These are phyloP conservation scores for Venustaconcha ellipsiformis DNA, from an alignment of 1,140 invertebrate species.

Conservation along the genomic window DNA sequence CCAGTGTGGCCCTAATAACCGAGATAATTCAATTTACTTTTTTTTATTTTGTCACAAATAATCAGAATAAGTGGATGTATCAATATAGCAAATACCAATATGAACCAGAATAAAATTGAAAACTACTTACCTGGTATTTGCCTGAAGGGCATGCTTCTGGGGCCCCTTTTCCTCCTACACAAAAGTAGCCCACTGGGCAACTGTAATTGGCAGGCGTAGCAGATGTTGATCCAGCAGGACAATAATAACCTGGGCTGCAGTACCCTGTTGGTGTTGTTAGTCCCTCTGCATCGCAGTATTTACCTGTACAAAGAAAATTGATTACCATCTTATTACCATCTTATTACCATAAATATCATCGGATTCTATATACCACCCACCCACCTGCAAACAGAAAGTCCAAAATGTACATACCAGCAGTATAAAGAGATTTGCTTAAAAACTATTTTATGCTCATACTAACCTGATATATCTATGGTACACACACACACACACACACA, in stretches of 20 bases:
- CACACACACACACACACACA: too few relatives aligned
- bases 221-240: slow-evolving; percentile 52
- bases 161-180: slow-evolving; percentile 48
- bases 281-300: slow-evolving; percentile 59
- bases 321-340: neutral
- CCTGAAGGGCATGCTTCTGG: slow-evolving; percentile 58
- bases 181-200: slow-evolving; percentile 60
- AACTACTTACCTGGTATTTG: slow-evolving; percentile 54
- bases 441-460: neutral
- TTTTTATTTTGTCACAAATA: too few relatives aligned
- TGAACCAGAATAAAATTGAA: too few relatives aligned
- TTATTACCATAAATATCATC: neutral
- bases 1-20: too few relatives aligned
- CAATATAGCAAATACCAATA: too few relatives aligned
- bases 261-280: slow-evolving; percentile 41
- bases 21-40: too few relatives aligned
- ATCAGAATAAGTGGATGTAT: too few relatives aligned
- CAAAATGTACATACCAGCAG: neutral
- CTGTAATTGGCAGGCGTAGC: slow-evolving; percentile 49
- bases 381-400: neutral
- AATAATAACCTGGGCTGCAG: slow-evolving; percentile 61
- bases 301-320: slow-evolving; percentile 37
- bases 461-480: neutral
- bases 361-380: neutral
- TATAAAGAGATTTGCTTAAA: neutral